phyloP scores from a whole-genome alignment of 1,140 invertebrate species.

The Rhizoglyphus robini region DNA sequence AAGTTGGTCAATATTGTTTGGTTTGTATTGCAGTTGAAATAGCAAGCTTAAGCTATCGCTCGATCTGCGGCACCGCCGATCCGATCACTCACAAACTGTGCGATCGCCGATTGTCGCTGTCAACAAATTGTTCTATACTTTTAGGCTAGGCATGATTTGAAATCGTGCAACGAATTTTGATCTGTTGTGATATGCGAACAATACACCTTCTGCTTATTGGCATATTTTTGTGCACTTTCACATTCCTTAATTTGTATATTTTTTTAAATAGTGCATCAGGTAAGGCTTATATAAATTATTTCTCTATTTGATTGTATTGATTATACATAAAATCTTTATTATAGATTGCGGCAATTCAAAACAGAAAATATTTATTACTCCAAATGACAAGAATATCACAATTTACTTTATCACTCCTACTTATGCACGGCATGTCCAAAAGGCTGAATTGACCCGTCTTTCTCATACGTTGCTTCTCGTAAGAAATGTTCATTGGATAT shows the following conservation, averaged over 20 bases:
- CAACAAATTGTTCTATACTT: too few species aligned
- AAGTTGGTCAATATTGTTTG: neutral
- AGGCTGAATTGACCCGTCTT: constrained; percentile 79
- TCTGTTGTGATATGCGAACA: neutral
- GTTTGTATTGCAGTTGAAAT: too few species aligned
- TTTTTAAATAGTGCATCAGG: neutral
- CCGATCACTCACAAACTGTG: too few species aligned
- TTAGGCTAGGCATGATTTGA: too few species aligned
- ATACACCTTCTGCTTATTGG: neutral
- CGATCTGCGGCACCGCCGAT: too few species aligned
- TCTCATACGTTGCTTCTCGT: constrained; percentile 76
- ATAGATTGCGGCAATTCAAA: neutral
- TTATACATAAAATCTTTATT: neutral
- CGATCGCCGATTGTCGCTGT: too few species aligned
- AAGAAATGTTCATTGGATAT: constrained; percentile 84
- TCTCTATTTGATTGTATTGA: neutral
- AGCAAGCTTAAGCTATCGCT: too few species aligned
- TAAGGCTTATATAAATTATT: neutral
- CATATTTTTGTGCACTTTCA: neutral
- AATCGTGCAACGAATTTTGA: too few species aligned
- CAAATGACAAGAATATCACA: neutral
- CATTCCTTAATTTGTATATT: neutral
- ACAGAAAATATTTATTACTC: neutral
- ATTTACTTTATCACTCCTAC: constrained; percentile 90
- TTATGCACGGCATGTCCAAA: constrained; percentile 72